Evolutionary conservation across 2,797 vertebrate genomes (phyloP), one percentile per base, ranked within the genome.

Genomic region (Onychomys leucogaster): DNA sequence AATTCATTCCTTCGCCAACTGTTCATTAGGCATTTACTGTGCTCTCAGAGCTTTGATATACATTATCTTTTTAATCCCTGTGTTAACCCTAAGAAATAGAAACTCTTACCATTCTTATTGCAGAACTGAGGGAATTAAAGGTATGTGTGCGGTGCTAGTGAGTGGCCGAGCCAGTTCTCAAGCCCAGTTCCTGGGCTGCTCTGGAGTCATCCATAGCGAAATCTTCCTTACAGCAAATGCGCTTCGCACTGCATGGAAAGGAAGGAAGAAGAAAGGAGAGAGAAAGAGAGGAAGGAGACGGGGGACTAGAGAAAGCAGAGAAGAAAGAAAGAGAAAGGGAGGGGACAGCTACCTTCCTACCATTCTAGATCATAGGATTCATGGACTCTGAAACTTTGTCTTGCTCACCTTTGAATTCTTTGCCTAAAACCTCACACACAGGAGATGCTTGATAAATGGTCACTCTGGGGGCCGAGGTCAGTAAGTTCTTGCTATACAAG

Each of bases 1-100:
- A 43, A 89, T 81, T 87, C 52, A 95, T 83, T 96, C 17, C 37
- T 78, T 73, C 57, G 59, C n/a, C 29, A 67, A 86, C 87, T 93
- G 46, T 88, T 82, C 91, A 92, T 82, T 89, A 85, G 93, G 29
- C 57, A 76, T 61, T 55, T 83, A 65, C 41, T 83, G 29, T 69
- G 27, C 89, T n/a, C 57, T 27, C 77, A 73, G 63, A 85, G 52
- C 27, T 80, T 78, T 69, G 59, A 88, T 94, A 61, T n/a, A n/a
- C 43, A 80, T 93, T 69, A 71, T 80, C 32, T 41, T 91, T 73
- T 92, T 67, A 92, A 92, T 86, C 19, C n/a, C 94, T 43, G 17
- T 37, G 52, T 55, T 94, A 69, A 73, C 37, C 55, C 61, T 46
- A 2, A 71, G 49, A 96, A 55, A 61, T 61, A 88, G 43, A 1